These are phyloP conservation scores for Corapipo altera DNA, from an alignment of 2,113 vertebrate species.

Conservation along the genomic window DNA sequence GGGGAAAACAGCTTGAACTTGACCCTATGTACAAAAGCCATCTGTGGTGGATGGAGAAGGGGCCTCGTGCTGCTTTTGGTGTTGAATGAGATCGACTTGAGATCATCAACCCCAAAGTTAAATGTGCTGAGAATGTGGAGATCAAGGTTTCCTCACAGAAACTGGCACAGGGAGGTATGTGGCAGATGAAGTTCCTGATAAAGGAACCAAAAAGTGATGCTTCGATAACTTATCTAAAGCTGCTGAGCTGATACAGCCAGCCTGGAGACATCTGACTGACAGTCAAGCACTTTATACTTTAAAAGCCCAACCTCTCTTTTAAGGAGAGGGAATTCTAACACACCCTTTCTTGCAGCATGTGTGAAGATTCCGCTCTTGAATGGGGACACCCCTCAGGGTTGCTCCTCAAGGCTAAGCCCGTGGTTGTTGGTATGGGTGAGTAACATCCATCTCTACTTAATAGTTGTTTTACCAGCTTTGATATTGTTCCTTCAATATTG, in stretches of 20 bases:
- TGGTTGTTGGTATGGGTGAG: fast-evolving
- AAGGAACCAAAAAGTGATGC: background rate
- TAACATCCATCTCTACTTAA: background rate
- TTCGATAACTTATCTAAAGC: background rate
- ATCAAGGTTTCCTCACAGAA: fast-evolving
- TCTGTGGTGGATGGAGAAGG: too few species aligned
- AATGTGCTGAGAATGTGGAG: background rate
- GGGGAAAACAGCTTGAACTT: background rate
- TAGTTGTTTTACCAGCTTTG: background rate
- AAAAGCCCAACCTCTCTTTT: background rate
- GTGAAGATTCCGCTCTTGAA: background rate
- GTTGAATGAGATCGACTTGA: background rate
- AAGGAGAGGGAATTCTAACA: background rate
- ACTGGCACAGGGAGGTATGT: background rate
- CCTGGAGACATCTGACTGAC: background rate
- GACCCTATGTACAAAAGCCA: background rate
- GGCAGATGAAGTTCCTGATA: background rate
- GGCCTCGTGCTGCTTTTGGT: background rate
- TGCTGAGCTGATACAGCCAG: background rate
- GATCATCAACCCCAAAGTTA: background rate
- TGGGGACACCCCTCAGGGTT: background rate
- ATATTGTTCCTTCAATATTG: background rate
- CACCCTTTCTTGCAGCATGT: background rate
- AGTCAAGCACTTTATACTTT: background rate
- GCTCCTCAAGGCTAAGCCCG: background rate